phyloP scores from a whole-genome alignment of 2,797 vertebrate genomes.

The Rhynchotus rufescens region DNA sequence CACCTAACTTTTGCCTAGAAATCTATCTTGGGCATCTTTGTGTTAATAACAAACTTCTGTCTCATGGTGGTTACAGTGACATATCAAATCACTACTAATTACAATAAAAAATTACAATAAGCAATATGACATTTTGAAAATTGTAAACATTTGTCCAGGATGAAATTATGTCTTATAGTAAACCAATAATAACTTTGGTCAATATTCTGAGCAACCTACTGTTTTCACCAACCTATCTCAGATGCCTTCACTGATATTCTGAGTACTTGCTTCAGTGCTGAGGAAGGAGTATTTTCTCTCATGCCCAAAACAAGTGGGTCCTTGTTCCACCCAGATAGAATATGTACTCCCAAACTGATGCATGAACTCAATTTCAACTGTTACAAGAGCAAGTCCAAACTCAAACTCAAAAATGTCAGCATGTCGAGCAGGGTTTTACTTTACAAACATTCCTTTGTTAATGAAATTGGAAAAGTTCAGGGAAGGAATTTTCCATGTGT shows the following conservation, averaged over 20 bases:
- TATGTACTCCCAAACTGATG: neutral
- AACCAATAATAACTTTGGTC: neutral
- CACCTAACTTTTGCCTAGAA: neutral
- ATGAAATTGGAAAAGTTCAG: slow-evolving; percentile 48
- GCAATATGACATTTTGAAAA: neutral
- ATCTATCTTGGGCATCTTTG: neutral
- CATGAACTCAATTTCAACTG: slow-evolving; percentile 29
- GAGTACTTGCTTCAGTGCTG: neutral
- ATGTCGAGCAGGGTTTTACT: neutral
- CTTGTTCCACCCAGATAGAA: neutral
- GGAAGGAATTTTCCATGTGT: slow-evolving; percentile 53
- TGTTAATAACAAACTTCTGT: neutral
- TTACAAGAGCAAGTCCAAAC: neutral
- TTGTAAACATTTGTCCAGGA: neutral
- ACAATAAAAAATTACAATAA: neutral
- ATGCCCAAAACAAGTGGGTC: neutral
- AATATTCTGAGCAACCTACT: neutral
- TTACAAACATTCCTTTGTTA: slow-evolving; percentile 58
- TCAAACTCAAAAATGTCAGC: slow-evolving; percentile 9
- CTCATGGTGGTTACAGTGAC: neutral
- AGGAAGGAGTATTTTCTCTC: neutral
- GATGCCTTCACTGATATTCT: neutral
- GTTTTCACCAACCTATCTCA: neutral
- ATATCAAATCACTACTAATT: neutral
- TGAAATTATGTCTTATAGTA: neutral